Base-by-base conservation (phyloP, 2,113 vertebrate species). In the Arenaria interpres region DNA sequence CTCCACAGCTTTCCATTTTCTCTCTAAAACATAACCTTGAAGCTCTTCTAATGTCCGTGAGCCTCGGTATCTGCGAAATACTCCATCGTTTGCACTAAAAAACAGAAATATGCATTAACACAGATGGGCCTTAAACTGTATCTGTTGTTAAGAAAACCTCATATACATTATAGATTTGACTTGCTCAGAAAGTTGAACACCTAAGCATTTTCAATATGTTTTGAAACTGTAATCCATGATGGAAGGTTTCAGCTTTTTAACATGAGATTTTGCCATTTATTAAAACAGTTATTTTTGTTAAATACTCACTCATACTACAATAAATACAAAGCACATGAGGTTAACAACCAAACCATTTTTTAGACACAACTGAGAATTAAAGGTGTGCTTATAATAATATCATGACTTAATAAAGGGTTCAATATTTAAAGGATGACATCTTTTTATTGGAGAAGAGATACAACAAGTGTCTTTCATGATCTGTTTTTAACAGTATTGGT, bases 1-100 rank as follows among this genome's bases (percentile, higher is more conserved):
- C 60, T 99, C 99, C 79, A 99, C 98, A 62, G 97, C 95, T 89
- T 98, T 97, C 99, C 99, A 99, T 80, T 98, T 99, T 86, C 97
- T 98, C 89, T 99, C 98, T 10, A 95, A 81, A 88, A 99, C 96
- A 54, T 99, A 99, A 62, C 93, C 97, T 77, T 98, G 98, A 86
- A 99, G 97, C 78, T 99, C 99, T 84, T 99, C 98, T 25, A 98
- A 77, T 3, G 98, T 96, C 33, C 98, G 97, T 33, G 99, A 98
- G 46, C 98, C 98, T 54, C 98, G 98, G 79, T 99, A 99, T 89
- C 98, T 98, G 82, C 98, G 98, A 79, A 99, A 99, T 85, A 98
- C 90, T 73, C 99, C 99, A 78, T 99, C 98, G 6, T 98, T 98
- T 76, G 98, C 98, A 95, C 99, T 99, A 73, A n/a, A 90, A 90